Evolutionary conservation across 2,113 vertebrate genomes (phyloP).

Genomic region (Podilymbus podiceps): DNA sequence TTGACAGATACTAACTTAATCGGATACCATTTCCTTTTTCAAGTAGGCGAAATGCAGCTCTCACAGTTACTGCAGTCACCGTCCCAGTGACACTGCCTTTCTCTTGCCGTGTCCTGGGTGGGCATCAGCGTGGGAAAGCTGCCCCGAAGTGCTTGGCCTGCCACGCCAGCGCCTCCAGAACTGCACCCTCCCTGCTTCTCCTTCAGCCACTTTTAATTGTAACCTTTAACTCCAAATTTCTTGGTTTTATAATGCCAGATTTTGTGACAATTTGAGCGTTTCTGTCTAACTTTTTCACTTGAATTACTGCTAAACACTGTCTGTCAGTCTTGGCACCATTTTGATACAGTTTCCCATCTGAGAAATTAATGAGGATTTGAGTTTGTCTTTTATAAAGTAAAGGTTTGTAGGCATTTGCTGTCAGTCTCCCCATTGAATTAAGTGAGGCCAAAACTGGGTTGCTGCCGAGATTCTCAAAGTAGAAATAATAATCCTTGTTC

Average conservation of each 20-base stretch:
- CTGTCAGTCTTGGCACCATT: slow-evolving; percentile 42
- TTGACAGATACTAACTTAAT: neutral
- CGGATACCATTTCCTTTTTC: neutral
- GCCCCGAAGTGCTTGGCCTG: neutral
- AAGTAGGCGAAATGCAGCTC: neutral
- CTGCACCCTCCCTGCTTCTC: neutral
- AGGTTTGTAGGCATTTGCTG: slow-evolving; percentile 34
- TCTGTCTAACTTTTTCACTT: slow-evolving; percentile 14
- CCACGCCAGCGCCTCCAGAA: neutral
- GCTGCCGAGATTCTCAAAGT: slow-evolving; percentile 22
- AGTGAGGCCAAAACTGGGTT: neutral
- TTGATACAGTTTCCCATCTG: slow-evolving; percentile 25
- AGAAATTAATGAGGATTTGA: slow-evolving; percentile 51
- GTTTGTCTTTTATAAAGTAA: slow-evolving; percentile 38
- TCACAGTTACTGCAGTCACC: neutral
- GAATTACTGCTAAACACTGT: slow-evolving; percentile 47
- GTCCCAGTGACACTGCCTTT: neutral
- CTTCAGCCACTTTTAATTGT: neutral
- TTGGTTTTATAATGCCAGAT: neutral
- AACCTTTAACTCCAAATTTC: neutral
- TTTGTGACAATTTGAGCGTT: slow-evolving; percentile 45
- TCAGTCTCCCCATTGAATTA: slow-evolving; percentile 28
- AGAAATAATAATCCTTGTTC: slow-evolving; percentile 34
- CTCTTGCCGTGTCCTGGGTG: neutral
- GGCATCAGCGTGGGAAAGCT: no score